Conservation (phyloP, 2,888 invertebrate genomes). For the Oscheius sp. region DNA sequence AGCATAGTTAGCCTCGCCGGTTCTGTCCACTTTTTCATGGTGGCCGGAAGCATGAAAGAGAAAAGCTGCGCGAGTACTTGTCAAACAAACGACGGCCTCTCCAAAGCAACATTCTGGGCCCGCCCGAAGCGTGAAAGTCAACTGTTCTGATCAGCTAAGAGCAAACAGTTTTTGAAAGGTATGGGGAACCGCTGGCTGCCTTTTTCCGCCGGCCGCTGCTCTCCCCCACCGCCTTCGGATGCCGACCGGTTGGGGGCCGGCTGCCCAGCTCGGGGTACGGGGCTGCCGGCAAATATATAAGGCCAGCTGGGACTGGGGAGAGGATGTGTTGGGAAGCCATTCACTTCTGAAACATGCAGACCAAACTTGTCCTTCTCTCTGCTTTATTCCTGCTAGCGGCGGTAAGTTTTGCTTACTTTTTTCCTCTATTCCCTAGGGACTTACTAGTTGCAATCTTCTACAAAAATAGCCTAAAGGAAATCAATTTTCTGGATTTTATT, state of each 20-base stretch:
- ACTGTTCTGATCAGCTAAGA: constrained; percentile 3
- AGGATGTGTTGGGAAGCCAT: neutral
- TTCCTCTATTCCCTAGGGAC: neutral
- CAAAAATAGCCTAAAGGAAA: no score
- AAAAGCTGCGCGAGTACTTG: no score
- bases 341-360: neutral
- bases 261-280: neutral
- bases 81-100: no score
- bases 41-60: no score
- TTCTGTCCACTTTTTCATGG: no score
- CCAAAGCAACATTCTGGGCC: no score
- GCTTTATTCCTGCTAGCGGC: constrained; percentile 1
- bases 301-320: neutral
- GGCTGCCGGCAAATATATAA: neutral
- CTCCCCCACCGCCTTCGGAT: neutral
- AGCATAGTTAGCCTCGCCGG: no score
- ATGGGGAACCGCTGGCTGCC: no score
- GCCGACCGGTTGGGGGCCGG: neutral
- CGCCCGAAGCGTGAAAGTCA: no score
- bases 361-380: neutral
- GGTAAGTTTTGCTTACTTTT: neutral
- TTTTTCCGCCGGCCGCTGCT: no score
- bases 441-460: no score
- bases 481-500: no score
- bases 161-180: neutral